Conservation (phyloP, 2,888 invertebrate species). For the Odontomyia ornata region DNA sequence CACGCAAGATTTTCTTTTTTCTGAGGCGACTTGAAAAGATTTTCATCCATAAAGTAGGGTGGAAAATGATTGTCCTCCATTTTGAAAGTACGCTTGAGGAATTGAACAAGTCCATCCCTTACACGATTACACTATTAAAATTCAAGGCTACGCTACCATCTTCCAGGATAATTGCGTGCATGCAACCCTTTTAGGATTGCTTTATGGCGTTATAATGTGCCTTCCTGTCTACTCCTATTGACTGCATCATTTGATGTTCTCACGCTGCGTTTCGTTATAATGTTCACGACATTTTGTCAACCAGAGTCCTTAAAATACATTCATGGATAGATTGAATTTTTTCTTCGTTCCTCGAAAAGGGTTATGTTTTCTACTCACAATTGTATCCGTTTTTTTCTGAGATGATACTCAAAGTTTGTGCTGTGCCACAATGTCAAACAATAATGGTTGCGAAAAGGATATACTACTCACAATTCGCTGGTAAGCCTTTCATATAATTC, state of each 20-base stretch:
- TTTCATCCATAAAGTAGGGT: not conserved
- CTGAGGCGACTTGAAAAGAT: not conserved
- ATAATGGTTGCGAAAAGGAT: constrained; percentile 24
- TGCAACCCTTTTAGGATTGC: constrained; percentile 11
- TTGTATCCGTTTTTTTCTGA: constrained; percentile 2
- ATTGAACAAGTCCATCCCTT: constrained; percentile 5
- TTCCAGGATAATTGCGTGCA: constrained; percentile 22
- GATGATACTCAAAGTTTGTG: constrained; percentile 36
- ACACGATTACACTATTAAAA: constrained; percentile 16
- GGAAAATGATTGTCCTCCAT: not conserved
- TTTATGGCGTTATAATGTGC: constrained; percentile 16
- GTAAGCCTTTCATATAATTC: constrained; percentile 26
- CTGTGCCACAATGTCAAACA: constrained; percentile 18
- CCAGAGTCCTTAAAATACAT: not conserved
- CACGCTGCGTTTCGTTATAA: constrained; percentile 39
- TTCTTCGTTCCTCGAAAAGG: constrained; percentile 21
- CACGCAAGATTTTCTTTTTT: not conserved
- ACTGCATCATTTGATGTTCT: constrained; percentile 34
- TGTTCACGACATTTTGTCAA: constrained; percentile 5
- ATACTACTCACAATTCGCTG: not conserved
- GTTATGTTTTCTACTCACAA: not conserved
- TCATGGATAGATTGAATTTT: not conserved
- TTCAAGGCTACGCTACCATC: constrained; percentile 18
- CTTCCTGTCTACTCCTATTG: constrained; percentile 16
- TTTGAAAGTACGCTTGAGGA: constrained; percentile 7